Base-by-base conservation (phyloP, 2,888 invertebrate species). In the Muschampia plurimacula region DNA sequence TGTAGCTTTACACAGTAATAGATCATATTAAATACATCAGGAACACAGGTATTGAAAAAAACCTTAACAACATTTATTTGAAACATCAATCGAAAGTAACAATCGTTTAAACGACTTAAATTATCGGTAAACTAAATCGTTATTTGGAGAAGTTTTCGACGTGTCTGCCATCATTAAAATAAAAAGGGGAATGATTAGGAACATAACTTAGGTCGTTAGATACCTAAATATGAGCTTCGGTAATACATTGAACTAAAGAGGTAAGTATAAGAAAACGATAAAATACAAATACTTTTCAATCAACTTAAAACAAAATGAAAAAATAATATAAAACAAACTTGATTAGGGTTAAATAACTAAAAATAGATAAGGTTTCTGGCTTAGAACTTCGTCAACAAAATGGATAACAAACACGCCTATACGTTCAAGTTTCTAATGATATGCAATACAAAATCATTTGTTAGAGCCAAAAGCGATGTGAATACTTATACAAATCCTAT, bases 391-490 rank as follows among this genome's bases (percentile, higher is more conserved):
- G 28, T 36, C 4, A 6, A 59, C 32, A 32, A 76, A 67, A 74
- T 73, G 72, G 69, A 70, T 75, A 70, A 75, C 74, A 76, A 77
- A 68, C 76, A 75, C 74, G 77, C 66, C 78, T 77, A 77, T 77
- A 78, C 75, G 74, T 74, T 70, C 72, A 77, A 59, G 59, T 49
- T 49, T 66, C 66, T 79, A 80, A 69, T 82, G 81, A 84, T 83
- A 83, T 83, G 83, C 81, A 80, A 82, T 80, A 80, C 75, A 84
- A 81, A 82, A 80, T 80, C 75, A 80, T 74, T 80, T 78, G 81
- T 80, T 77, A 82, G 82, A 83, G 81, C 77, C 77, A 79, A 82
- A 82, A 82, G 83, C 81, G 80, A 82, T 82, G 83, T 78, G 81
- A 82, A 77, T 78, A 77, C 77, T 79, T 81, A 80, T 76, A 76